Evolutionary conservation across 1,140 invertebrate species (phyloP), one percentile per base, ranked within the genome.

Genomic region (Drosophila leontia): DNA sequence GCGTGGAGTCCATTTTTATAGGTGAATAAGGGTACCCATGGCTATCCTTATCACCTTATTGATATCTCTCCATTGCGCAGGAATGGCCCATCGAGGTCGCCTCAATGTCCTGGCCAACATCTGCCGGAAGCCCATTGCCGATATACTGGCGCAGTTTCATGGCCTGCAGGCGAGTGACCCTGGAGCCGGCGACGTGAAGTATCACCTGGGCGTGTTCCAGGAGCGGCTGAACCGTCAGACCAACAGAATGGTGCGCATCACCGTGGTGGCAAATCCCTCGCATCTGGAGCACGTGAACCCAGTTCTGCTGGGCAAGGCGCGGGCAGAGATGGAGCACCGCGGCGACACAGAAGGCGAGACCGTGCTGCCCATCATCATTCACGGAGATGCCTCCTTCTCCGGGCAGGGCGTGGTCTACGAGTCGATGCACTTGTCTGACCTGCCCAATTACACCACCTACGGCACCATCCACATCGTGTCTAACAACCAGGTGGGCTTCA

Each of bases 161-260:
- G 95, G 95, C 3, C 93, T 98, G 65, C 95, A 96, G 78, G 95
- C 96, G 3, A 95, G 94, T 41, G 97, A 98, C 56, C 78, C 91
- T 60, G 97, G 97, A 48, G 97, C 97, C 7, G 98, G 98, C n/a
- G 98, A 99, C 93, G 97, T 99, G 0, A 99, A 99, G 90, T 99
- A 99, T 92, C 98, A 99, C 93, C 94, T 99, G 80, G 98, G 98
- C 8, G 96, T 97, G 39, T 96, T 95, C 86, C 95, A 96, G 70
- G 96, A 98, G 86, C 94, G 96, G 7, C 91, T 97, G 35, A 98
- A 98, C 85, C 94, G 96, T 0, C 94, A 95, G 32, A 97, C 96
- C 6, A 97, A 98, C 78, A 97, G 96, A 80, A 96, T 96, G 72
- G 95, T 98, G 70, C 95, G 96, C 59, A 93, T 98, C 19, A 95